Evolutionary conservation across 2,113 vertebrate species (phyloP).

Genomic region (Polyodon spathula): DNA sequence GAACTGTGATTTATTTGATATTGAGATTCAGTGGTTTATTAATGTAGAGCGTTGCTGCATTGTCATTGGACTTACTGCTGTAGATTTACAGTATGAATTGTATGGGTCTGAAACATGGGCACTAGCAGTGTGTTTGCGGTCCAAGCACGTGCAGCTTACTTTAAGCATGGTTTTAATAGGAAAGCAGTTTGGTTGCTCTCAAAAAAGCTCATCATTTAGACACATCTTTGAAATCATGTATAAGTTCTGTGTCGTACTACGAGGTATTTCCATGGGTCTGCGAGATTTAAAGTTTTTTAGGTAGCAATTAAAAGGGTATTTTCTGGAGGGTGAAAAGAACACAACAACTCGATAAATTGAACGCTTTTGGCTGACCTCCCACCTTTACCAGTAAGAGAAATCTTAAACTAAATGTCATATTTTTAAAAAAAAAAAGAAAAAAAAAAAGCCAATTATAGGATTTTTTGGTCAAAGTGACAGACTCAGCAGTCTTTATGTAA

Average conservation of each 20-base stretch:
- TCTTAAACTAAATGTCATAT: slow-evolving; percentile 82
- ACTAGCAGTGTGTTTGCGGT: slow-evolving; percentile 5
- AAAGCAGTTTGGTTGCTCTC: too few species aligned
- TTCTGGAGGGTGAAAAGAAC: slow-evolving; percentile 34
- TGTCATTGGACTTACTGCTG: slow-evolving; percentile 3
- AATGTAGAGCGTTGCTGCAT: too few species aligned
- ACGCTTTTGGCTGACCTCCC: slow-evolving; percentile 59
- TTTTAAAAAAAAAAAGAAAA: slow-evolving; percentile 23
- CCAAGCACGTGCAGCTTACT: too few species aligned
- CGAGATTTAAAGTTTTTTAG: slow-evolving; percentile 11
- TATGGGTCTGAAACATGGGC: slow-evolving; percentile 13
- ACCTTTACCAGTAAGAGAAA: slow-evolving; percentile 63
- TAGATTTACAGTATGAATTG: slow-evolving; percentile 20
- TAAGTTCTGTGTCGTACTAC: too few species aligned
- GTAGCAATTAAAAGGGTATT: slow-evolving; percentile 22
- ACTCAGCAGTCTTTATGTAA: slow-evolving; percentile 63
- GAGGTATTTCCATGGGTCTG: too few species aligned
- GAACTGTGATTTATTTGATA: slow-evolving; percentile 21
- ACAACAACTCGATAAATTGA: slow-evolving; percentile 61
- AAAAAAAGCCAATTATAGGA: slow-evolving; percentile 70
- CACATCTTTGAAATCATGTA: too few species aligned
- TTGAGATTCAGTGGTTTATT: slow-evolving; percentile 9
- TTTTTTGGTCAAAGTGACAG: slow-evolving; percentile 57
- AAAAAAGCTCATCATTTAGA: too few species aligned
- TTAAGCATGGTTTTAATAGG: too few species aligned